A percentile compares a stretch with the other conserved stretches of the same genome.
phyloP scores from a whole-genome alignment of 2,113 vertebrate species.

The Ia io region DNA sequence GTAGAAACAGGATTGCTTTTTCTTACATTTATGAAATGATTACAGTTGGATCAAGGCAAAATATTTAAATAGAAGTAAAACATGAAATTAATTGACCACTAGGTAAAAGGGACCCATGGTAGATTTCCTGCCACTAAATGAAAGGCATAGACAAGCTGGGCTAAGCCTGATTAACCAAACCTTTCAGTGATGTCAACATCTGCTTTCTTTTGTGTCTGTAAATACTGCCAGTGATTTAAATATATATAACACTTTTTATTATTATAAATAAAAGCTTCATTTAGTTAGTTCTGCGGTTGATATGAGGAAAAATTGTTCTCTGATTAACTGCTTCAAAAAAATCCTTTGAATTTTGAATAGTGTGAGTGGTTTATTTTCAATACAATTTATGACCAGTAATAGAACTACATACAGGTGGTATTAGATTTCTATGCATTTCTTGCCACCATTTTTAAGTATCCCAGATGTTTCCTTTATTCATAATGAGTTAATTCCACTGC shows the following conservation, averaged over 20 bases:
- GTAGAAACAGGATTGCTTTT: not conserved
- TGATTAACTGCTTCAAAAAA: constrained; percentile 50
- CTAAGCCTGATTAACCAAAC: not conserved
- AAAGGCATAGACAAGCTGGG: not conserved
- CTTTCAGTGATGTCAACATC: not conserved
- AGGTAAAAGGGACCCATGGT: not conserved
- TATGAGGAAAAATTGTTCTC: constrained; percentile 43
- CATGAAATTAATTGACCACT: not conserved
- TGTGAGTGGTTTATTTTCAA: constrained; percentile 42
- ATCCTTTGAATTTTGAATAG: constrained; percentile 49
- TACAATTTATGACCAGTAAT: constrained; percentile 47
- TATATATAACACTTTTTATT: constrained; percentile 8
- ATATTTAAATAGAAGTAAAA: constrained; percentile 12
- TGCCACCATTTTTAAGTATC: constrained; percentile 49
- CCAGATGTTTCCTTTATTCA: constrained; percentile 63
- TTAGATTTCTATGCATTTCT: constrained; percentile 29
- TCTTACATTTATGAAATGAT: constrained; percentile 14
- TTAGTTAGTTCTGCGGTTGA: not conserved
- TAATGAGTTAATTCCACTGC: constrained; percentile 50
- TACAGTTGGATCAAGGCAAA: constrained; percentile 9
- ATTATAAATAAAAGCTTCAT: constrained; percentile 43
- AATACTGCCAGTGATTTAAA: not conserved
- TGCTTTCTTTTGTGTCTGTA: not conserved
- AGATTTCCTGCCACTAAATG: not conserved
- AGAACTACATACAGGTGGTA: constrained; percentile 50